Base-by-base conservation (phyloP, 2,797 vertebrate species). In the Phaenicophaeus curvirostris region DNA sequence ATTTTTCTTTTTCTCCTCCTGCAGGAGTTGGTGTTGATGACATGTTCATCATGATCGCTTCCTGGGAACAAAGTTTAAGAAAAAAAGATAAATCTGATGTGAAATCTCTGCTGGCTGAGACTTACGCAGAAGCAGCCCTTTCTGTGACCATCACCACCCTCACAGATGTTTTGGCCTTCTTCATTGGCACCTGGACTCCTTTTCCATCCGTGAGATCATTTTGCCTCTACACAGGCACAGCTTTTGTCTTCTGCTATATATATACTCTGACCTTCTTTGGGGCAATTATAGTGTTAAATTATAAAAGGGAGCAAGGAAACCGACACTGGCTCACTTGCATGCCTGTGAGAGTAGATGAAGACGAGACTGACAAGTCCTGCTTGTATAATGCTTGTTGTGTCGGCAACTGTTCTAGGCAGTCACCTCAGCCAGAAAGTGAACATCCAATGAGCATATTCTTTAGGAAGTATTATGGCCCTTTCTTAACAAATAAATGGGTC, bases 31-130 rank as follows among this genome's bases (percentile, higher is more conserved):
- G 98, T 5, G 97, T 99, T 7, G 98, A 99, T 94, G 98, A 99
- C 78, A 98, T 99, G 98, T 99, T 99, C 94, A 98, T 99, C 97
- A 97, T 99, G 98, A 97, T 99, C 37, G 98, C 98, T 85, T 98
- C 97, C 95, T 99, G 99, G 98, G 98, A 99, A 87, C 97, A 97
- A 95, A 99, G 98, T 33, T 94, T 58, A 30, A 95, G 98, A n/a
- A 65, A 61, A 76, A 67, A 96, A 97, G 77, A 92, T 11, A 5
- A 85, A 98, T 58, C 94, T 54, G 2, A 28, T 30, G 24, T 66
- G 35, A 89, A 82, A 24, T 51, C 97, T 9, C 96, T 97, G 6
- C 96, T 99, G 93, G 97, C 98, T 5, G 84, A 89, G 17, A 98
- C 98, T 33, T 99, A 98, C 17, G 59, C 80, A 16, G 97, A 98